Percentiles rank a stretch among this genome's conserved stretches.
Evolutionary conservation across 2,888 invertebrate species (phyloP).

Genomic region (Craniophora ligustri): DNA sequence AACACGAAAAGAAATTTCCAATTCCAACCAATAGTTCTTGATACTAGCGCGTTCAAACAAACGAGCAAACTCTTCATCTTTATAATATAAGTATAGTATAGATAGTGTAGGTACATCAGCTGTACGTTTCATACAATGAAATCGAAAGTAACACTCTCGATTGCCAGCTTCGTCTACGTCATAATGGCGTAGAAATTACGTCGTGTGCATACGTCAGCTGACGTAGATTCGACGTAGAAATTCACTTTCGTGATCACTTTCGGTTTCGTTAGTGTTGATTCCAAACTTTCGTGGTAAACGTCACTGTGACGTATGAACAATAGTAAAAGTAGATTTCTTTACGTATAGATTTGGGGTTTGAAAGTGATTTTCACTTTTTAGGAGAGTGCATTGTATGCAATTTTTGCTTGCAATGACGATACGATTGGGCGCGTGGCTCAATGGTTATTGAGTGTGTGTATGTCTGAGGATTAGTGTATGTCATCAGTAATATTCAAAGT

Average conservation of each 20-base stretch:
- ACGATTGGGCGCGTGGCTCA: too few species aligned
- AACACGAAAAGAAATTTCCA: too few species aligned
- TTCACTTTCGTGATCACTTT: conserved; percentile 52
- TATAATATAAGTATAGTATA: too few species aligned
- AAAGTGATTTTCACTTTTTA: conserved; percentile 33
- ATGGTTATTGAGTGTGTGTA: too few species aligned
- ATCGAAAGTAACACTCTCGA: conserved; percentile 55
- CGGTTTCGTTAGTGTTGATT: conserved; percentile 49
- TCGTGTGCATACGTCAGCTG: background rate
- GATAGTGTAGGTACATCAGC: too few species aligned
- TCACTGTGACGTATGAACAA: conserved; percentile 14
- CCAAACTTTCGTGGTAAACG: conserved; percentile 52
- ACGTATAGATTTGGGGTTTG: conserved; percentile 16
- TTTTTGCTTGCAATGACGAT: background rate
- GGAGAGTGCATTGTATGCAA: background rate
- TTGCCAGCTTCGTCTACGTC: conserved; percentile 42
- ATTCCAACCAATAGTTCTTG: too few species aligned
- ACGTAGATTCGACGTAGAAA: conserved; percentile 40
- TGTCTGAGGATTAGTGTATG: too few species aligned
- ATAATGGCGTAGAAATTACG: background rate
- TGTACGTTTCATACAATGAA: conserved; percentile 42
- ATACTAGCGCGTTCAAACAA: too few species aligned
- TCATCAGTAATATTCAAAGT: too few species aligned
- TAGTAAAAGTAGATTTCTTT: conserved; percentile 22
- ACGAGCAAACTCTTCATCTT: too few species aligned